phyloP scores from a whole-genome alignment of 2,888 invertebrate genomes.

The Thymelicus sylvestris region DNA sequence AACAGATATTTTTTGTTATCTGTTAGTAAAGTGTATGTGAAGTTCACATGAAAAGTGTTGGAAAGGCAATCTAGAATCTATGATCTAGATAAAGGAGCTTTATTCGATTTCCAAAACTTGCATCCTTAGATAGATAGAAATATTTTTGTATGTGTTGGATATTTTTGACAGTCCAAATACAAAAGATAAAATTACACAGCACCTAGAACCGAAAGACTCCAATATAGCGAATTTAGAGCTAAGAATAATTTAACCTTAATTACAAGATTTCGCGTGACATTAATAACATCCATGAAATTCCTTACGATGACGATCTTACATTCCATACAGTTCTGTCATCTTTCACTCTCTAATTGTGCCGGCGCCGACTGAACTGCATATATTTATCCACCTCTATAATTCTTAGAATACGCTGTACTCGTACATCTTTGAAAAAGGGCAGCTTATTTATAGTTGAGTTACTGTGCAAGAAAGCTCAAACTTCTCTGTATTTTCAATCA shows the following conservation, averaged over 20 bases:
- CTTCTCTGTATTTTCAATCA: background rate
- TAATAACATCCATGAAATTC: constrained; percentile 5
- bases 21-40: no score
- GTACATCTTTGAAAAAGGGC: constrained; percentile 22
- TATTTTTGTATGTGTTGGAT: no score
- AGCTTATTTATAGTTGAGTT: constrained; percentile 15
- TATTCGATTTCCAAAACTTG: no score
- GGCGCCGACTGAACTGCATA: constrained; percentile 43
- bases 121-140: no score
- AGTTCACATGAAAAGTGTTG: no score
- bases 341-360: constrained; percentile 47
- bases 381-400: constrained; percentile 29
- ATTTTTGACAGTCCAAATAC: no score
- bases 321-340: constrained; percentile 44
- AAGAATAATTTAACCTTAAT: constrained; percentile 5
- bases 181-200: no score
- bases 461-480: background rate
- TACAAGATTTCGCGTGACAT: background rate
- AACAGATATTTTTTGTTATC: no score
- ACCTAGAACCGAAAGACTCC: no score
- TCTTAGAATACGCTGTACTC: constrained; percentile 21
- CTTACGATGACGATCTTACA: constrained; percentile 31
- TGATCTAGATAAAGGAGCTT: no score
- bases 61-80: no score
- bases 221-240: background rate